Evolutionary conservation across 1,140 invertebrate genomes (phyloP).

Genomic region (Rhopalosiphum maidis): DNA sequence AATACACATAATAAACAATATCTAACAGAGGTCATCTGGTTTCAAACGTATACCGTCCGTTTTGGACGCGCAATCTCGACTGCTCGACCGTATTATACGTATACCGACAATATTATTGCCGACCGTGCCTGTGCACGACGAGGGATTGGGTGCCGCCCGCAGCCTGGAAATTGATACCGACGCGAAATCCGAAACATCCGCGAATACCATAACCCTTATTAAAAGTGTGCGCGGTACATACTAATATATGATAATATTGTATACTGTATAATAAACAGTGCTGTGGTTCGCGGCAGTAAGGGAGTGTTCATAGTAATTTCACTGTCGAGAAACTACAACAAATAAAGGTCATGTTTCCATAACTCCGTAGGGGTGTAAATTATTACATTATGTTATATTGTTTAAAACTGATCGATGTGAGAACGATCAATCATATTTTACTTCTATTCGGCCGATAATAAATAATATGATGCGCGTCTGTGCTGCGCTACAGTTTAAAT

Average conservation of each 20-base stretch:
- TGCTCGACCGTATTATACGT: background rate
- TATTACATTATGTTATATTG: background rate
- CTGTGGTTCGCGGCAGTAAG: background rate
- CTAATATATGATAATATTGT: background rate
- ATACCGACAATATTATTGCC: too few species aligned
- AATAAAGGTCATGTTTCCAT: background rate
- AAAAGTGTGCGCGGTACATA: too few species aligned
- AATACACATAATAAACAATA: background rate
- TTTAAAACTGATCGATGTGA: background rate
- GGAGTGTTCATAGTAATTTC: background rate
- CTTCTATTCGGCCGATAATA: background rate
- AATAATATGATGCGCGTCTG: background rate
- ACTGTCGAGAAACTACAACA: background rate
- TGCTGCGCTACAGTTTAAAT: background rate
- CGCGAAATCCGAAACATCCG: background rate
- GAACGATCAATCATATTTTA: constrained; percentile 22
- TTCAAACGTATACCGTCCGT: background rate
- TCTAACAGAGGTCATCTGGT: background rate
- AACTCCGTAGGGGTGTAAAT: background rate
- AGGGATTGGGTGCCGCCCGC: background rate
- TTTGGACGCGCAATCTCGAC: too few species aligned
- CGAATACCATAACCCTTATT: background rate
- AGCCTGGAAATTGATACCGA: background rate
- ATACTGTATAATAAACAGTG: background rate
- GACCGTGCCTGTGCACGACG: background rate